Base-by-base conservation (phyloP, 2,888 invertebrate species). In the Habrosyne pyritoides region DNA sequence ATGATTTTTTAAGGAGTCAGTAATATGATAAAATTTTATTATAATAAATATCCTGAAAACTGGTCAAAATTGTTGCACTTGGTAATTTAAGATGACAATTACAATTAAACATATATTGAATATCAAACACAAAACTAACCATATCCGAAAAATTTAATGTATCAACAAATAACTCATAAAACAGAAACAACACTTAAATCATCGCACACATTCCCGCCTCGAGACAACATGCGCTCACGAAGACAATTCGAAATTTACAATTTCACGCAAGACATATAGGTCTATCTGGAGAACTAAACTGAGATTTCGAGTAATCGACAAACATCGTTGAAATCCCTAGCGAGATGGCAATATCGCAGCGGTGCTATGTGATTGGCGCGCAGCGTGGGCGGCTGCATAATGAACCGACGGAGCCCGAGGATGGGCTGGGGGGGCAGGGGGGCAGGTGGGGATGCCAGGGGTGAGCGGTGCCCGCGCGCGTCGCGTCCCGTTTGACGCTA, bases 311-410 rank as follows among this genome's bases (percentile, higher is more conserved):
- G 61, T 67, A 72, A 56, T 87, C 87, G 87, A 89, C 81, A 84
- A 79, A 80, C 77, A 78, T 73, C 69, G 80, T 75, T 79, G 82
- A 73, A 87, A 86, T 87, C 86, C 80, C 88, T 89, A 87, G 80
- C 68, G 77, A 75, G 84, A 77, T 82, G 79, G 88, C 89, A 91
- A 91, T 91, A 90, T 89, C 84, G 84, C 81, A 77, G 80, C 77
- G 83, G 76, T 80, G 87, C 81, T 84, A 83, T 90, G 89, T 88
- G 91, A 91, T 89, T 89, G 91, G 89, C 89, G 87, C 87, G 84
- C 77, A 82, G 84, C 80, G 86, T 83, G 87, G 88, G 88, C 81
- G 87, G 86, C 83, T 89, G 91, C 89, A 91, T 91, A 91, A 91
- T 91, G 91, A 90, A 87, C 86, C 84, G 75, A 66, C 73, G 67